These are phyloP conservation scores for Leptopterna dolabrata DNA, from an alignment of 2,888 invertebrate genomes.

Conservation along the genomic window DNA sequence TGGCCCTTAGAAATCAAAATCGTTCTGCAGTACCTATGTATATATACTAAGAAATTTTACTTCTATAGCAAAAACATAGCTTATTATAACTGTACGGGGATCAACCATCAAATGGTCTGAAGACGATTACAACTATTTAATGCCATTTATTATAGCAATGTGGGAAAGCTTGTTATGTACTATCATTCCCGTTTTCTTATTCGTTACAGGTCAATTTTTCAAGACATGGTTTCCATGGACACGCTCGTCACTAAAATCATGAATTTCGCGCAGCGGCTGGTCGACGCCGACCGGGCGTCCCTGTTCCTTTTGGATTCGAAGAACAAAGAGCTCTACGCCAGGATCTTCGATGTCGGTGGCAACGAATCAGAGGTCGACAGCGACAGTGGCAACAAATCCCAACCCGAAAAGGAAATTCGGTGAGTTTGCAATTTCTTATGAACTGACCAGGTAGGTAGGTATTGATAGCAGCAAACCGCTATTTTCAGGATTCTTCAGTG, in stretches of 20 bases:
- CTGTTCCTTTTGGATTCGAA: conserved; percentile 82
- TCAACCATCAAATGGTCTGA: too few species aligned
- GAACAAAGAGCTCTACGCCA: conserved; percentile 81
- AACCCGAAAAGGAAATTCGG: conserved; percentile 62
- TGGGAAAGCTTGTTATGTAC: too few species aligned
- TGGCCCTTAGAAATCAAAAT: too few species aligned
- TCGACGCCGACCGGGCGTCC: conserved; percentile 86
- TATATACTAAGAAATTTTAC: too few species aligned
- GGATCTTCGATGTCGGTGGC: conserved; percentile 80
- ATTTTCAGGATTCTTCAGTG: too few species aligned
- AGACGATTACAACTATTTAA: too few species aligned
- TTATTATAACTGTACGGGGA: too few species aligned
- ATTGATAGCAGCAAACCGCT: too few species aligned
- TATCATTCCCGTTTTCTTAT: not conserved
- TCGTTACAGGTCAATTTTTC: conserved; percentile 79
- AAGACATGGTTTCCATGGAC: conserved; percentile 88
- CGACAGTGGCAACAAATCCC: conserved; percentile 57
- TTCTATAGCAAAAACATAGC: too few species aligned
- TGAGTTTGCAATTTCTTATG: conserved; percentile 32
- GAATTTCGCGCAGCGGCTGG: conserved; percentile 84
- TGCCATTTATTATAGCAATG: too few species aligned
- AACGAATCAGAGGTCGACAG: conserved; percentile 64
- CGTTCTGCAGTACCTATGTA: too few species aligned
- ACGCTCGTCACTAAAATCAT: conserved; percentile 84
- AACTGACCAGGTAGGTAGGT: too few species aligned